Evolutionary conservation across 2,888 invertebrate species (phyloP).

Genomic region (Eristalinus aeneus): DNA sequence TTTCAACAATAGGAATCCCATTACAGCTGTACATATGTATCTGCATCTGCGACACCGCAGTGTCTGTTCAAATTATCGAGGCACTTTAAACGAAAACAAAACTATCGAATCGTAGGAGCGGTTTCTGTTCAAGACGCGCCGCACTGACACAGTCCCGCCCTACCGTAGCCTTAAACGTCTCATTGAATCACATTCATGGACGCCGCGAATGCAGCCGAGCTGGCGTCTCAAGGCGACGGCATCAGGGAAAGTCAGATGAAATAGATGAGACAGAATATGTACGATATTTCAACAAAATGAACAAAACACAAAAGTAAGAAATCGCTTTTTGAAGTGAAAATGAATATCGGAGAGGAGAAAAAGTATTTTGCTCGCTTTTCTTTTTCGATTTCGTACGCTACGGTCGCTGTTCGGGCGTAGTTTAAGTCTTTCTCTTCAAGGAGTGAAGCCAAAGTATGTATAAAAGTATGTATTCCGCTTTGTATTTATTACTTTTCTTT

Average conservation of each 20-base stretch:
- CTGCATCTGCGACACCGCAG: neutral
- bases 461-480: neutral
- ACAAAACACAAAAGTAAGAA: conserved; percentile 1
- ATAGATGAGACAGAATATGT: neutral
- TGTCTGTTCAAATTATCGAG: neutral
- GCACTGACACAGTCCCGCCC: neutral
- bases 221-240: neutral
- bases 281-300: neutral
- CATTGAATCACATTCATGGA: neutral
- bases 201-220: neutral
- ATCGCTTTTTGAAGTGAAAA: neutral
- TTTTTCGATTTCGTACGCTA: conserved; percentile 28
- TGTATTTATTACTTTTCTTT: neutral
- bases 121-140: neutral
- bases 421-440: conserved; percentile 44
- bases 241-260: neutral
- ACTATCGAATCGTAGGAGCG: neutral
- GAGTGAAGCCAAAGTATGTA: conserved; percentile 50
- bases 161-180: neutral
- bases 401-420: conserved; percentile 24
- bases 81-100: neutral
- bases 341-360: conserved; percentile 2
- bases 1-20: neutral
- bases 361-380: conserved; percentile 62
- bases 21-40: neutral